A percentile compares a stretch with the other conserved stretches of the same genome.
phyloP scores from a whole-genome alignment of 2,113 vertebrate genomes.

The Athene cunicularia region DNA sequence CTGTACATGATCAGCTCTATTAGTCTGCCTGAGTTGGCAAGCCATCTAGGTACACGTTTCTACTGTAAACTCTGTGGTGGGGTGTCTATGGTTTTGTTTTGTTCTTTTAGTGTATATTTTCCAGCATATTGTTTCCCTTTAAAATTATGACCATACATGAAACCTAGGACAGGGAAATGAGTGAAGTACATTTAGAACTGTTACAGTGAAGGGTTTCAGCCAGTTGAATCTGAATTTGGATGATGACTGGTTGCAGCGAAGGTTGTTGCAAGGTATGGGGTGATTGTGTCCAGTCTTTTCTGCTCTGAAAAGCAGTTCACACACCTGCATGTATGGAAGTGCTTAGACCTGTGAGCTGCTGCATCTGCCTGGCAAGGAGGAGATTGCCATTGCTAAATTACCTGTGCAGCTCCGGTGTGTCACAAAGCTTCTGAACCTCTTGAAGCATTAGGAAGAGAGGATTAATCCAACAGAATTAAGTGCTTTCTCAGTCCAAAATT shows the following conservation, averaged over 20 bases:
- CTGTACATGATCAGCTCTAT: background rate
- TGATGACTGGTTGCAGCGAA: background rate
- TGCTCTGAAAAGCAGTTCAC: background rate
- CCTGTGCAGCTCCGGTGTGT: background rate
- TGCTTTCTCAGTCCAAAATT: background rate
- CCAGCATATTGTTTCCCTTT: background rate
- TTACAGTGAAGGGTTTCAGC: background rate
- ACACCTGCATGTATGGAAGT: background rate
- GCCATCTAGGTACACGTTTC: background rate
- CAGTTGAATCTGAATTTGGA: background rate
- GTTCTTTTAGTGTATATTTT: background rate
- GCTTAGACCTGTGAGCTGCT: background rate
- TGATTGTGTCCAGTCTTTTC: background rate
- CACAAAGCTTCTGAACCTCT: background rate
- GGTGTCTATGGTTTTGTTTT: background rate
- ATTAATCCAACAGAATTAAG: background rate
- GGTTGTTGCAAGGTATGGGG: background rate
- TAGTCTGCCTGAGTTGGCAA: background rate
- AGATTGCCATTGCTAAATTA: background rate
- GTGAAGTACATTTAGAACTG: background rate
- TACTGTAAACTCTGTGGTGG: background rate
- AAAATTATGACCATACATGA: background rate
- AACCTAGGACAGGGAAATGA: background rate
- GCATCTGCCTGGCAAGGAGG: background rate
- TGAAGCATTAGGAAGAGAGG: background rate